Percentiles rank a stretch among this genome's conserved stretches.
These are phyloP conservation scores for Macrosiphum euphorbiae DNA, from an alignment of 2,888 invertebrate genomes.

Conservation along the genomic window DNA sequence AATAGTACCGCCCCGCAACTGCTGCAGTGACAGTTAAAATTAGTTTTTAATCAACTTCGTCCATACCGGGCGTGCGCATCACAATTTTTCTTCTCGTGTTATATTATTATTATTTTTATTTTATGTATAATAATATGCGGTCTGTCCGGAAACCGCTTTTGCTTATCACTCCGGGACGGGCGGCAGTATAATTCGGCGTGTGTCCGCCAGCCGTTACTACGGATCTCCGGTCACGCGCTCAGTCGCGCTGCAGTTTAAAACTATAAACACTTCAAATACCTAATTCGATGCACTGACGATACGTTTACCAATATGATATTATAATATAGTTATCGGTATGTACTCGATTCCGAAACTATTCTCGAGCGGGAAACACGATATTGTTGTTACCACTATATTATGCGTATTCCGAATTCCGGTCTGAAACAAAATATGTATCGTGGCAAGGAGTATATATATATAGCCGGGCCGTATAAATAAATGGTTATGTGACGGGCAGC, in stretches of 20 bases:
- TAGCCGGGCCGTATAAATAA: too few species aligned
- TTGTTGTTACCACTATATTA: not conserved
- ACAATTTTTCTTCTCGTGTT: constrained; percentile 1
- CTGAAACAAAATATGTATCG: not conserved
- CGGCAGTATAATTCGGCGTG: not conserved
- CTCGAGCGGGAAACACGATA: constrained; percentile 8
- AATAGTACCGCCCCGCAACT: not conserved
- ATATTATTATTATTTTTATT: not conserved
- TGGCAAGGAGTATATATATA: not conserved
- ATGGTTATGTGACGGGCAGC: not conserved
- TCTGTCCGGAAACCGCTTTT: constrained; percentile 28
- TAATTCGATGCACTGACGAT: not conserved
- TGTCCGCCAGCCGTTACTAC: constrained; percentile 21
- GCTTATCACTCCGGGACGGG: not conserved
- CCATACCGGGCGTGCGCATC: not conserved
- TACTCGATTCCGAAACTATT: not conserved
- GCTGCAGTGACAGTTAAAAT: constrained; percentile 20
- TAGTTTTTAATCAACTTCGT: constrained; percentile 38
- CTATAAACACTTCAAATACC: not conserved
- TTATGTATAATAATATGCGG: not conserved
- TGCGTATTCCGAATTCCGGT: not conserved
- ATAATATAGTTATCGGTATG: not conserved
- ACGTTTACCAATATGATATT: not conserved
- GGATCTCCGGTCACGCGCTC: not conserved
- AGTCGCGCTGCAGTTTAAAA: not conserved